phyloP scores from a whole-genome alignment of 1,140 invertebrate genomes.

The Aphelenchoides avenae region DNA sequence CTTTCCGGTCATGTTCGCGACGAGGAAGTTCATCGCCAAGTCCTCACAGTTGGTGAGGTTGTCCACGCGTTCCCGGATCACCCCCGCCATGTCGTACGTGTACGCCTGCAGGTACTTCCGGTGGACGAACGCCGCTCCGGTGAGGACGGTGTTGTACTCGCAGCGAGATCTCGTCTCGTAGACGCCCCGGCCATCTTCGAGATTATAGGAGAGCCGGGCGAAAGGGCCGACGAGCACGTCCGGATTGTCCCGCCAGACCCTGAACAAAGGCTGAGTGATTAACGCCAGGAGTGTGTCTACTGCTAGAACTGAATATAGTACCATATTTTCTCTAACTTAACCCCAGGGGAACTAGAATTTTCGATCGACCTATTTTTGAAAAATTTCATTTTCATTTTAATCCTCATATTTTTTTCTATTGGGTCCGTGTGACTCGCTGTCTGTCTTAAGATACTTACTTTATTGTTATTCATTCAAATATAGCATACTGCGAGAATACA shows the following conservation, averaged over 20 bases:
- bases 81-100: conserved; percentile 81
- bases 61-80: conserved; percentile 90
- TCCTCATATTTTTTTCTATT: too few species aligned
- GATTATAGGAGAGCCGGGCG: conserved; percentile 19
- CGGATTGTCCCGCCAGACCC: conserved; percentile 36
- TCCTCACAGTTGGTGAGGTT: conserved; percentile 79
- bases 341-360: too few species aligned
- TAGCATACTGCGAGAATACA: too few species aligned
- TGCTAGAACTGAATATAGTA: too few species aligned
- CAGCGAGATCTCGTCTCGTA: conserved; percentile 12
- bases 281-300: too few species aligned
- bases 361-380: too few species aligned
- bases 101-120: conserved; percentile 65
- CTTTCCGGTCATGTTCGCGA: conserved; percentile 30
- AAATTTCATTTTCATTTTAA: too few species aligned
- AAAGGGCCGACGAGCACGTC: conserved; percentile 29
- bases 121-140: conserved; percentile 31
- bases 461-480: too few species aligned
- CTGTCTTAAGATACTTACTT: too few species aligned
- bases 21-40: conserved; percentile 39
- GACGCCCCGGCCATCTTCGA: conserved; percentile 10
- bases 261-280: too few species aligned
- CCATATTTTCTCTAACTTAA: too few species aligned
- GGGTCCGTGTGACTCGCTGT: too few species aligned
- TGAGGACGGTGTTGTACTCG: conserved; percentile 36